phyloP scores from a whole-genome alignment of 2,888 invertebrate genomes.

The Clostera curtula region DNA sequence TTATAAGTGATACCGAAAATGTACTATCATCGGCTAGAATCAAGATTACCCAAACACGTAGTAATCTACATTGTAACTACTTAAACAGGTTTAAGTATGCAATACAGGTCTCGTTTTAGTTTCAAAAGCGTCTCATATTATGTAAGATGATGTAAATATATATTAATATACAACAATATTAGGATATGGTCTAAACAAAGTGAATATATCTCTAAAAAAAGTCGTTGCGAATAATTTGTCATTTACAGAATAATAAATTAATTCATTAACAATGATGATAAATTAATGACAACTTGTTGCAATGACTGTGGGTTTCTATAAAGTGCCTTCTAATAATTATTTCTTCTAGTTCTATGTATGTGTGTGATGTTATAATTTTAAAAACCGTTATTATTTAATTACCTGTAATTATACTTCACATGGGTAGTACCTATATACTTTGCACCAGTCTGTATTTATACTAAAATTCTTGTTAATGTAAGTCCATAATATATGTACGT shows the following conservation, averaged over 20 bases:
- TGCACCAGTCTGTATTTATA: slow-evolving; percentile 23
- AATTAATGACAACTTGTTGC: slow-evolving; percentile 65
- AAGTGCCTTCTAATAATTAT: slow-evolving; percentile 10
- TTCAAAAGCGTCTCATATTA: neutral
- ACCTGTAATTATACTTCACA: slow-evolving; percentile 10
- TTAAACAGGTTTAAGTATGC: neutral
- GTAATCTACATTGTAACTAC: slow-evolving; percentile 4
- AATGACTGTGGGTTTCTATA: slow-evolving; percentile 50
- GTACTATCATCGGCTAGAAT: slow-evolving; percentile 19
- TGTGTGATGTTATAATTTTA: no score
- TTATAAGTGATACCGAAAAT: slow-evolving; percentile 20
- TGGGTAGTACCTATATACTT: no score
- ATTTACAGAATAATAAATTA: slow-evolving; percentile 27
- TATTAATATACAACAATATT: slow-evolving; percentile 10
- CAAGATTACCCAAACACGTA: slow-evolving; percentile 19
- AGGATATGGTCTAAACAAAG: slow-evolving; percentile 27
- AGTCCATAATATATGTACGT: slow-evolving; percentile 23
- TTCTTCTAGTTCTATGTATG: no score
- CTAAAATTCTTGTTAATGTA: slow-evolving; percentile 29
- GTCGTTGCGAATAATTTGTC: slow-evolving; percentile 67
- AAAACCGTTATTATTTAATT: slow-evolving; percentile 16
- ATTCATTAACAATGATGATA: neutral
- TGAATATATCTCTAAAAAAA: slow-evolving; percentile 27
- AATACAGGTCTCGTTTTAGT: neutral
- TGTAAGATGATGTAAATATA: slow-evolving; percentile 4